Evolutionary conservation across 2,797 vertebrate genomes (phyloP).

Genomic region (Fratercula arctica): DNA sequence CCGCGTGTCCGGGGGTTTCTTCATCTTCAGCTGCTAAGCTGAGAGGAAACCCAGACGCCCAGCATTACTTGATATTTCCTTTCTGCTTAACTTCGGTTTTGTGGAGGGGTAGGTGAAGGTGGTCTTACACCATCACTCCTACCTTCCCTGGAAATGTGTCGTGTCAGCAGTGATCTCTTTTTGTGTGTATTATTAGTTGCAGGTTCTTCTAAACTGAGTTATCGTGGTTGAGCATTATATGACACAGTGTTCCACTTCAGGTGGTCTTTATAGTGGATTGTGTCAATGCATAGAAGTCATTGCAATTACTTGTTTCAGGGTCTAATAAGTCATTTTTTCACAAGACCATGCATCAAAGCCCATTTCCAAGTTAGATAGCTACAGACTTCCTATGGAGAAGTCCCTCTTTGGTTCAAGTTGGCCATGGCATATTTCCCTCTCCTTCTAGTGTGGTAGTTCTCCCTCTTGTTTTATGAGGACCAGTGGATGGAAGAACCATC

Average conservation of each 20-base stretch:
- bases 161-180: background rate
- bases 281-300: background rate
- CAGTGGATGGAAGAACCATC: background rate
- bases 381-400: background rate
- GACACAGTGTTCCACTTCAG: background rate
- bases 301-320: background rate
- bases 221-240: fast-evolving
- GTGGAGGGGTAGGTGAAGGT: background rate
- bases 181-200: background rate
- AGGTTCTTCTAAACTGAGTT: background rate
- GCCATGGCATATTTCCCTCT: background rate
- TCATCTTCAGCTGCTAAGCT: background rate
- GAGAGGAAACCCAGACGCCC: background rate
- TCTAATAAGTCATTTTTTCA: background rate
- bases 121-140: background rate
- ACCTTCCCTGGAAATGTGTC: background rate
- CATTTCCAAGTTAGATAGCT: background rate
- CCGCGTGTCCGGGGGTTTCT: fast-evolving
- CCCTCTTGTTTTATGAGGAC: background rate
- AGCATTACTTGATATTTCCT: background rate
- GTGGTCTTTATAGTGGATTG: background rate
- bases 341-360: background rate
- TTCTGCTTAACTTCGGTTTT: background rate
- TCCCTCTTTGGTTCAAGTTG: background rate
- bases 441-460: background rate